These are phyloP conservation scores for Lutjanus argentimaculatus DNA, from an alignment of 2,797 vertebrate genomes.

Conservation along the genomic window DNA sequence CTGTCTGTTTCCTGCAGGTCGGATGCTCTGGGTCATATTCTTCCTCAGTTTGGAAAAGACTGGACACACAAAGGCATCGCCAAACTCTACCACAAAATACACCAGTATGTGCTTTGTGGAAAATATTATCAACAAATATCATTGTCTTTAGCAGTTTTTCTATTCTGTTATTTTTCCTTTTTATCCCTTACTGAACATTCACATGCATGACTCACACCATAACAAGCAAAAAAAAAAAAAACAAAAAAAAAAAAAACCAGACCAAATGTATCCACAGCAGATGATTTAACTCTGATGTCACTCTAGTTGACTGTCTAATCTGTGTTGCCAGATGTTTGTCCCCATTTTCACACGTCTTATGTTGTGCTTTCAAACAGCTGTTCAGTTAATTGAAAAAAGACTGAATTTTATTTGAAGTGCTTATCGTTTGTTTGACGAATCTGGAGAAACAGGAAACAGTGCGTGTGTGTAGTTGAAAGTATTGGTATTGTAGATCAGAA, in stretches of 20 bases:
- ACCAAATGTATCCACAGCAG: not conserved
- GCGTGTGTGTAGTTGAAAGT: not conserved
- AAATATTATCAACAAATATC: not conserved
- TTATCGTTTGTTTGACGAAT: constrained; percentile 10
- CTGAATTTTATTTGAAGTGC: not conserved
- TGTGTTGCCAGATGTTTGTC: constrained; percentile 28
- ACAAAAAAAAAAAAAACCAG: not conserved
- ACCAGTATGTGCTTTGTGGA: constrained; percentile 86
- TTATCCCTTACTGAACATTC: not conserved
- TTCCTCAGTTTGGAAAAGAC: constrained; percentile 96
- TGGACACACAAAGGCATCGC: constrained; percentile 96
- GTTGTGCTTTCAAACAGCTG: constrained; percentile 20
- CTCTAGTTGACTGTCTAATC: constrained; percentile 13
- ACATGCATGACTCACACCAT: not conserved
- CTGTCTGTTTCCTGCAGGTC: constrained; percentile 85
- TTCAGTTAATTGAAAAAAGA: constrained; percentile 14
- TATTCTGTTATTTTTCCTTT: not conserved
- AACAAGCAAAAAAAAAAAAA: constrained; percentile 5
- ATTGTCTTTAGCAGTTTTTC: not conserved
- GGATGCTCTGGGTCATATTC: constrained; percentile 94
- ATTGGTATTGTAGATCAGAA: not conserved
- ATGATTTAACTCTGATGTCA: constrained; percentile 26
- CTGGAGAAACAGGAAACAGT: not conserved
- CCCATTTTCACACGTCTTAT: not conserved
- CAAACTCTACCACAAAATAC: constrained; percentile 96